Percentiles rank a stretch among this genome's conserved stretches.
These are phyloP conservation scores for Melinaea menophilus DNA, from an alignment of 2,888 invertebrate genomes.

Conservation along the genomic window DNA sequence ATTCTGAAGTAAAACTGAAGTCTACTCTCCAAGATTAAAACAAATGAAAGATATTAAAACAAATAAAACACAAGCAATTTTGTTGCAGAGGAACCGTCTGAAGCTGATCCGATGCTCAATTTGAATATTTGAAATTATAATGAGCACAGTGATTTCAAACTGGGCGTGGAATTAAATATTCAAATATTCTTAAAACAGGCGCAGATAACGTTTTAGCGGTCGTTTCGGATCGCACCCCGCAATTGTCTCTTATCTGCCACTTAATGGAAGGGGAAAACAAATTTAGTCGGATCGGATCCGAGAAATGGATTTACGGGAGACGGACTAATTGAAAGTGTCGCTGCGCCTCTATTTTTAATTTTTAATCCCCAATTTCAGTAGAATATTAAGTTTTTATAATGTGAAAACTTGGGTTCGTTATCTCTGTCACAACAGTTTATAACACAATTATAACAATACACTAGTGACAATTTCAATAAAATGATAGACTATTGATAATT, in stretches of 20 bases:
- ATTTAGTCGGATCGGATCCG: constrained; percentile 18
- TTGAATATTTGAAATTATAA: constrained; percentile 31
- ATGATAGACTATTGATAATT: too few relatives aligned
- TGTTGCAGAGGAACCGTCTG: constrained; percentile 4
- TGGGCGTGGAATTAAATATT: constrained; percentile 39
- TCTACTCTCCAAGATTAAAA: constrained; percentile 1
- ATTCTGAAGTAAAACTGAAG: background rate
- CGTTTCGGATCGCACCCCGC: constrained; percentile 34
- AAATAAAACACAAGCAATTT: constrained; percentile 8
- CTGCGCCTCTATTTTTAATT: constrained; percentile 18
- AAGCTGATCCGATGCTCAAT: constrained; percentile 9
- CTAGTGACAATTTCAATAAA: too few relatives aligned
- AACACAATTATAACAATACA: too few relatives aligned
- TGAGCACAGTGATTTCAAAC: constrained; percentile 27
- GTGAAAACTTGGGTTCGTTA: background rate
- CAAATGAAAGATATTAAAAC: constrained; percentile 5
- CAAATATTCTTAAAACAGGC: constrained; percentile 42
- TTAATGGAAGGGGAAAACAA: constrained; percentile 33
- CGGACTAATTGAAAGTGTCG: constrained; percentile 31
- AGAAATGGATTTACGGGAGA: constrained; percentile 29
- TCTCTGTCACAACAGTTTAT: background rate
- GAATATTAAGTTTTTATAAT: background rate
- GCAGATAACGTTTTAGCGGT: constrained; percentile 43
- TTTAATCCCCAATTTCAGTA: background rate
- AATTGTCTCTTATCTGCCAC: constrained; percentile 37